Percentiles rank a stretch among this genome's conserved stretches.
These are phyloP conservation scores for Nyctalus aviator DNA, from an alignment of 2,797 vertebrate species.

Conservation along the genomic window DNA sequence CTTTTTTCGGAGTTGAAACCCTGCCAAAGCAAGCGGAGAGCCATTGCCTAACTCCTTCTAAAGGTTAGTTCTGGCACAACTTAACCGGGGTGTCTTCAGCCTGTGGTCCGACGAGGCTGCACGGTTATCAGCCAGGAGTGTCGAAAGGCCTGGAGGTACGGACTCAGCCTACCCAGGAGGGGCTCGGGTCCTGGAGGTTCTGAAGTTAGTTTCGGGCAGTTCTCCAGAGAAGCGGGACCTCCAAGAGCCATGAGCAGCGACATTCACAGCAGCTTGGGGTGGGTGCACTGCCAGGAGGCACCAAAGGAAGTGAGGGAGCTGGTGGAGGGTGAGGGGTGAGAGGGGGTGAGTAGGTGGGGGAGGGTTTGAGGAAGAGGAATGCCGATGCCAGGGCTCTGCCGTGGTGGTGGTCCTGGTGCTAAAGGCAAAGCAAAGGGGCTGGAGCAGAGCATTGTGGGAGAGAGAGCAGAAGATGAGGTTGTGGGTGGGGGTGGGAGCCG, in stretches of 20 bases:
- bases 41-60: background rate
- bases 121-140: background rate
- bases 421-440: background rate
- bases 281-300: background rate
- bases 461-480: background rate
- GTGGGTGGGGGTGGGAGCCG: background rate
- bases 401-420: background rate
- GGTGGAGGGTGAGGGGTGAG: too few relatives aligned
- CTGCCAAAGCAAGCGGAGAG: background rate
- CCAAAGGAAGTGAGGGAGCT: background rate
- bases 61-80: background rate
- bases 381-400: background rate
- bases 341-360: rapidly evolving
- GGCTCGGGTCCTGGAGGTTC: background rate
- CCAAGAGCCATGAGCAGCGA: background rate
- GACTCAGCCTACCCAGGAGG: background rate
- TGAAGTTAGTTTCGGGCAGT: rapidly evolving
- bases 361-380: background rate
- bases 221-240: background rate
- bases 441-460: rapidly evolving
- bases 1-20: background rate
- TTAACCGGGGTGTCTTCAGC: background rate
- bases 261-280: background rate
- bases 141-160: background rate
- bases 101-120: background rate